Evolutionary conservation across 2,888 invertebrate genomes (phyloP).

Genomic region (Halictus quadricinctus): DNA sequence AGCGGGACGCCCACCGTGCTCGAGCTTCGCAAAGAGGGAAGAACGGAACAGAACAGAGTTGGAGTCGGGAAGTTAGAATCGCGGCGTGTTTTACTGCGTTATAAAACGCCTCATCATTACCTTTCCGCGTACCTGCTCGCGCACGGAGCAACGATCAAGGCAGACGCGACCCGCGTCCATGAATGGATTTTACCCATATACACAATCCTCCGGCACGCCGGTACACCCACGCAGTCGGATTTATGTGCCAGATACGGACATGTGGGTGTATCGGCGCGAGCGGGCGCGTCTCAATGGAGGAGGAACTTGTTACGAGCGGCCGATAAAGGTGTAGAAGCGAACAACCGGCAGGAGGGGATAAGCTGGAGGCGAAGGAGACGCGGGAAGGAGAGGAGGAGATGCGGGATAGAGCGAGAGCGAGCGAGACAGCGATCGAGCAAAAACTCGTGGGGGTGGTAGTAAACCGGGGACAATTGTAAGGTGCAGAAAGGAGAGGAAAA

Average conservation of each 20-base stretch:
- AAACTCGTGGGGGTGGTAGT: conserved; percentile 14
- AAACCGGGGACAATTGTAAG: conserved; percentile 27
- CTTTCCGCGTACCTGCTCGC: conserved; percentile 27
- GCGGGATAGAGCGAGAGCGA: not conserved
- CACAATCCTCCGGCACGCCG: conserved; percentile 8
- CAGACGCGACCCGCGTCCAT: conserved; percentile 40
- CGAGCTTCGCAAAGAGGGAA: not conserved
- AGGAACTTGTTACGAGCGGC: conserved; percentile 55
- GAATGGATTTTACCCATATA: conserved; percentile 52
- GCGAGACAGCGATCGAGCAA: not conserved
- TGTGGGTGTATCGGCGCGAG: conserved; percentile 54
- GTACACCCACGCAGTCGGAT: conserved; percentile 42
- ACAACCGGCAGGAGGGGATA: not conserved
- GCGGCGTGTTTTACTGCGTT: conserved; percentile 24
- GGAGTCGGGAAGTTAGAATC: not conserved
- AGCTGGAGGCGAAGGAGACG: conserved; percentile 7
- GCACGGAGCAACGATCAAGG: not conserved
- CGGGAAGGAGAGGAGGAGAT: not conserved
- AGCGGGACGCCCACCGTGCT: not conserved
- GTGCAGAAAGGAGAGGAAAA: conserved; percentile 15
- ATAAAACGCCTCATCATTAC: conserved; percentile 34
- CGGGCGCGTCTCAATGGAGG: conserved; percentile 54
- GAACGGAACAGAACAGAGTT: not conserved
- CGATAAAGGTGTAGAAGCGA: conserved; percentile 19
- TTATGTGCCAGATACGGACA: conserved; percentile 51